Evolutionary conservation across 2,113 vertebrate species (phyloP).

Genomic region (Sphaerodactylus townsendi): DNA sequence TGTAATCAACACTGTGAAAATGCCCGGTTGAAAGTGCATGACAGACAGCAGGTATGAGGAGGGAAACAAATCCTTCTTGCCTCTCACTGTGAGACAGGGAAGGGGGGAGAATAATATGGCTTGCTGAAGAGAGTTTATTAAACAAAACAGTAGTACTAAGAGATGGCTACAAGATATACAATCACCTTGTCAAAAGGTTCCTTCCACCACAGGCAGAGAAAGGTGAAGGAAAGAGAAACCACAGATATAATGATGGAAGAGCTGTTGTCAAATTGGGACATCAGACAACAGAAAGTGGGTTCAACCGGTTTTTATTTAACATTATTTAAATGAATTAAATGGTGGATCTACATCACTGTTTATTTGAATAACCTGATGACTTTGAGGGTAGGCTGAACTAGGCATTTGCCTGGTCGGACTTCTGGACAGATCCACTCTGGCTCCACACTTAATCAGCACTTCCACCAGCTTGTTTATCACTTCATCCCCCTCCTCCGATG

Average conservation of each 20-base stretch:
- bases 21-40: rapidly evolving
- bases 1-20: conserved; percentile 16
- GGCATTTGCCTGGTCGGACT: too few relatives aligned
- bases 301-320: too few relatives aligned
- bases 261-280: too few relatives aligned
- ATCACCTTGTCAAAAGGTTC: background rate
- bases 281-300: too few relatives aligned
- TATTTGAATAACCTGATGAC: too few relatives aligned
- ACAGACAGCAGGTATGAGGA: background rate
- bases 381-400: too few relatives aligned
- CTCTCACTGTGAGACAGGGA: background rate
- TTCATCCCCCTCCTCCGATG: too few relatives aligned
- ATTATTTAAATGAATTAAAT: too few relatives aligned
- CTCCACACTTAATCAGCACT: too few relatives aligned
- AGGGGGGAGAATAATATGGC: rapidly evolving
- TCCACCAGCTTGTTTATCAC: too few relatives aligned
- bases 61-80: background rate
- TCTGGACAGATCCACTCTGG: too few relatives aligned
- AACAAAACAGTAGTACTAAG: background rate
- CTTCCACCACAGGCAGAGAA: background rate
- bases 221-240: background rate
- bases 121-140: background rate
- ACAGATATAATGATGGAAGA: background rate
- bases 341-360: too few relatives aligned
- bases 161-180: background rate